Evolutionary conservation across 2,797 vertebrate species (phyloP).

Genomic region (Centropyge bicolor): DNA sequence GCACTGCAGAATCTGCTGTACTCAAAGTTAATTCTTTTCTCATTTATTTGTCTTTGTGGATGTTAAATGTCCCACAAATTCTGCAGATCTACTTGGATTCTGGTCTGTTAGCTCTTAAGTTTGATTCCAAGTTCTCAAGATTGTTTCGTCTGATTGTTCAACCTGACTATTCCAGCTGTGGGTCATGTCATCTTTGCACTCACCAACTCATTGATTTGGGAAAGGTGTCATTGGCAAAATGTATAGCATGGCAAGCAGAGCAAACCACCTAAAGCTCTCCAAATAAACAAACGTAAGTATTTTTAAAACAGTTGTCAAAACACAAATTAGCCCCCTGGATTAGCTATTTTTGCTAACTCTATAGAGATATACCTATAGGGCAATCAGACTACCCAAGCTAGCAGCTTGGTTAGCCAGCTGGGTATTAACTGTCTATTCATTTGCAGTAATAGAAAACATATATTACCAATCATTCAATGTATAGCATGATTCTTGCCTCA

Average conservation of each 20-base stretch:
- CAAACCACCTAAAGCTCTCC: not conserved
- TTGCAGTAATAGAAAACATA: not conserved
- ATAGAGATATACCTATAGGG: not conserved
- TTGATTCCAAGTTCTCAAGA: not conserved
- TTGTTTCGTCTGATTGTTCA: not conserved
- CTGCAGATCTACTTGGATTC: not conserved
- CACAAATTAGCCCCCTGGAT: not conserved
- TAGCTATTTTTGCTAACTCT: not conserved
- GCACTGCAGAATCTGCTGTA: constrained; percentile 30
- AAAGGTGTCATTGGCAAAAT: not conserved
- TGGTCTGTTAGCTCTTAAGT: not conserved
- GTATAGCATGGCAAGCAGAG: not conserved
- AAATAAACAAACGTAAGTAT: not conserved
- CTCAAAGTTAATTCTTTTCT: not conserved
- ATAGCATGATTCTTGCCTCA: not conserved
- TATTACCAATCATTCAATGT: not conserved
- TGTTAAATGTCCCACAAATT: not conserved
- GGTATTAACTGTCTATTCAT: too few relatives aligned
- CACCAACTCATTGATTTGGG: not conserved
- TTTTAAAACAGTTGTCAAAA: not conserved
- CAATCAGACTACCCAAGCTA: too few relatives aligned
- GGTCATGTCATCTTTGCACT: not conserved
- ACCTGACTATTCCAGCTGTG: not conserved
- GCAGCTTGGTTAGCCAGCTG: not conserved
- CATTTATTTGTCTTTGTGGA: not conserved